phyloP scores from a whole-genome alignment of 2,888 invertebrate species.

The Xestia c-nigrum region DNA sequence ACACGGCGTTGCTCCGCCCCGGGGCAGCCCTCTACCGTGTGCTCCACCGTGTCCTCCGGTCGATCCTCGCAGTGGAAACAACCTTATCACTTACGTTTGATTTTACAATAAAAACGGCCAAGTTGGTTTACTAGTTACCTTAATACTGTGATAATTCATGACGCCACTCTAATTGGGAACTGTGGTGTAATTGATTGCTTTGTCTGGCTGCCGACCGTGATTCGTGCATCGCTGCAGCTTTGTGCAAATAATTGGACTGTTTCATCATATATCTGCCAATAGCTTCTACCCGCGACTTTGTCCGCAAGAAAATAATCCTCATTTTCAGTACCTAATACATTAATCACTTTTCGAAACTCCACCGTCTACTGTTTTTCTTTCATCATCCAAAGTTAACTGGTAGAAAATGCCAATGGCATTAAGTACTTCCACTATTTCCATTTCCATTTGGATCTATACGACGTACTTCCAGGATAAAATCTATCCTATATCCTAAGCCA shows the following conservation, averaged over 20 bases:
- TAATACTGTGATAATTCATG: constrained; percentile 1
- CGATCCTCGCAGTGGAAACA: neutral
- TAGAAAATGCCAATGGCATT: too few relatives aligned
- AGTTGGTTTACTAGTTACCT: neutral
- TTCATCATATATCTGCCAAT: neutral
- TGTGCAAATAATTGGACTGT: constrained; percentile 26
- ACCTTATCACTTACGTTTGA: neutral
- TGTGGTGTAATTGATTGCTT: constrained; percentile 28
- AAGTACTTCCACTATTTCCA: too few relatives aligned
- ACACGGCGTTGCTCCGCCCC: too few relatives aligned
- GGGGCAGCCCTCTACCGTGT: too few relatives aligned
- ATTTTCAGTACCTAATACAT: neutral
- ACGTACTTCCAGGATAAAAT: too few relatives aligned
- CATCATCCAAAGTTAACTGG: too few relatives aligned
- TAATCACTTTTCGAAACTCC: too few relatives aligned
- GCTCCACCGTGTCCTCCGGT: too few relatives aligned
- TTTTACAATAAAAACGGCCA: neutral
- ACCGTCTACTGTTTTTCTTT: too few relatives aligned
- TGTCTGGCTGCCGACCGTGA: constrained; percentile 12
- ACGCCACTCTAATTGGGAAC: constrained; percentile 20
- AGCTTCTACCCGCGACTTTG: neutral
- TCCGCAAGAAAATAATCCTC: neutral
- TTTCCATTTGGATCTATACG: too few relatives aligned
- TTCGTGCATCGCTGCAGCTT: neutral
- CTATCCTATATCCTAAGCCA: too few relatives aligned